Base-by-base conservation (phyloP, 37 sponge, comb jelly and placozoan species). In the Spongilla lacustris region DNA sequence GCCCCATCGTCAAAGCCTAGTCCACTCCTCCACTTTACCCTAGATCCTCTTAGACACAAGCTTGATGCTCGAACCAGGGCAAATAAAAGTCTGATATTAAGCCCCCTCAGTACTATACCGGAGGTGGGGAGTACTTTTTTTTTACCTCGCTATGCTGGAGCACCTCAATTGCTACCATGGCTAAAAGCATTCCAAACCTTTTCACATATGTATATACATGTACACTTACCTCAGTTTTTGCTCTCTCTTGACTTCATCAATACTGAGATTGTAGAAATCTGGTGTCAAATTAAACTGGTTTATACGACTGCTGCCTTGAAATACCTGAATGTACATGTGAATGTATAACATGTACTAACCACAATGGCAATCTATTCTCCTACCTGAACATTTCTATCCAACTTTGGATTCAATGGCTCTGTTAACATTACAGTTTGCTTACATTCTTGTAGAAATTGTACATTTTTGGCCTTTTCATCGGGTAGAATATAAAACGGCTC, bases 191-290 rank as follows among this genome's bases (percentile, higher is more conserved):
- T 58, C 58, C 12, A 10, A 58, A 58, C 14, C 21, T 1, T 13
- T 58, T 1, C 58, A 13, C 4, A 17, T 36, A 77, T 23, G 25
- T 77, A 84, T 35, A 4, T 76, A 28, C 17, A 30, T 76, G 26
- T 25, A 46, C 84, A 84, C 76, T 50, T 5, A 88, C 93, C 81
- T 93, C 36, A 73, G 74, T 46, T 88, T 94, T 74, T 91, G 91
- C 67, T 94, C 95, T 49, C 58, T 84, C 50, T 76, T 88, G 14
- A 94, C 91, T 68, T 94, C 95, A 5, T 91, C 95, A 24, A 90
- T 29, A 25, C 86, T 84, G 25, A 94, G 69, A 28, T 88, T 49
- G 82, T 81, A 94, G 35, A 90, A 91, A 4, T 80, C 76, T 4
- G 48, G 28, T 3, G 91, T 85, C 26, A 91, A 81, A 41, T 91